Evolutionary conservation across 1,140 invertebrate genomes (phyloP).

Genomic region (Ooceraea biroi): DNA sequence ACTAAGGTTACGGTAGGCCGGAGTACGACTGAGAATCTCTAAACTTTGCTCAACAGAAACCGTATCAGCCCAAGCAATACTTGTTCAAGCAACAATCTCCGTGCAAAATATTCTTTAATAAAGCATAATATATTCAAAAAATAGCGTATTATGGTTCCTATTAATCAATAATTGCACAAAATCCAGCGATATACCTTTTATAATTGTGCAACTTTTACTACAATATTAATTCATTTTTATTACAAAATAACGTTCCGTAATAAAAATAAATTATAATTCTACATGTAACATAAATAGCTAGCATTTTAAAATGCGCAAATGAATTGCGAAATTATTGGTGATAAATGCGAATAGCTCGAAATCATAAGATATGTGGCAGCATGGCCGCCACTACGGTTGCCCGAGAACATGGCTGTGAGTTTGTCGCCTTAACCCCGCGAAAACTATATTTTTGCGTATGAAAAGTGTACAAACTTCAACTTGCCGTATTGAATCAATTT

Average conservation of each 20-base stretch:
- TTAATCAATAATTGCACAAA: slow-evolving; percentile 24
- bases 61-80: neutral
- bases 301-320: neutral
- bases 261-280: neutral
- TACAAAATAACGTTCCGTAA: neutral
- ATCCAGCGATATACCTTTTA: neutral
- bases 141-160: neutral
- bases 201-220: slow-evolving; percentile 37
- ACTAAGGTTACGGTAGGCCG: slow-evolving; percentile 54
- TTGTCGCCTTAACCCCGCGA: slow-evolving; percentile 77
- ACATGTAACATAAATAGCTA: slow-evolving; percentile 1
- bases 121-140: neutral
- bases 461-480: neutral
- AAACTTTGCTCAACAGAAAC: slow-evolving; percentile 23
- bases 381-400: slow-evolving; percentile 82
- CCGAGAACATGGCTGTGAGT: slow-evolving; percentile 69
- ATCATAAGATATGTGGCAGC: slow-evolving; percentile 54
- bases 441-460: slow-evolving; percentile 72
- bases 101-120: neutral
- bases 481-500: neutral
- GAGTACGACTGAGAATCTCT: slow-evolving; percentile 60
- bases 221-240: neutral
- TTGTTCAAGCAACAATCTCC: neutral
- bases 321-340: neutral
- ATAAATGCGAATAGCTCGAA: slow-evolving; percentile 73